A percentile compares a stretch with the other conserved stretches of the same genome.
Conservation (phyloP, 1,140 invertebrate genomes). For the Daktulosphaira vitifoliae region DNA sequence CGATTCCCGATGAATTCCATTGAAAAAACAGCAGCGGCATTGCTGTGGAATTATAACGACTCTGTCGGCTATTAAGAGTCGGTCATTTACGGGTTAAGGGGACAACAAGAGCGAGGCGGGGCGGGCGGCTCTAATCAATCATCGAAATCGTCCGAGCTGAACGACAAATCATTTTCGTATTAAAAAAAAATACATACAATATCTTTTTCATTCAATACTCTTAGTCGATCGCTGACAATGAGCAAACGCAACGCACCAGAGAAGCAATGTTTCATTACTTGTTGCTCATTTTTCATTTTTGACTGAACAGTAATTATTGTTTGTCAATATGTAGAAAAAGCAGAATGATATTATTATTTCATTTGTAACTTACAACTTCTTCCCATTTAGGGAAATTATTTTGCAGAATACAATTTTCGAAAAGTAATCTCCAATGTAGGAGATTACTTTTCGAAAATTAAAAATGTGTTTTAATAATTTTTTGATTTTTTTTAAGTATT, state of each 20-base stretch:
- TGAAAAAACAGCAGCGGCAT: neutral
- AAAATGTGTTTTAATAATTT: no score
- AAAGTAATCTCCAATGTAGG: no score
- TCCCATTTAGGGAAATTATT: no score
- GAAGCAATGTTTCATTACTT: constrained; percentile 6
- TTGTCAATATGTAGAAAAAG: no score
- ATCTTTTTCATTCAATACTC: constrained; percentile 5
- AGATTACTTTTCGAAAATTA: no score
- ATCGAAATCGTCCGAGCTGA: constrained; percentile 27
- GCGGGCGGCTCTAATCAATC: constrained; percentile 11
- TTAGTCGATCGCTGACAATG: constrained; percentile 22
- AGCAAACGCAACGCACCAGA: constrained; percentile 17
- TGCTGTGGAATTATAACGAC: neutral
- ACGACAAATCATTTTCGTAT: constrained; percentile 33
- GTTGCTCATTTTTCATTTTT: constrained; percentile 5
- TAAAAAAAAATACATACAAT: constrained; percentile 2
- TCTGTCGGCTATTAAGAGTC: no score
- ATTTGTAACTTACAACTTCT: no score
- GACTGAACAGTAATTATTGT: no score
- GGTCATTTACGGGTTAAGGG: no score
- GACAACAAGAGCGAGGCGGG: neutral
- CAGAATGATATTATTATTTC: no score
- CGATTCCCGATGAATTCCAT: constrained; percentile 29
- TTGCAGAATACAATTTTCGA: no score
- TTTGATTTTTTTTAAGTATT: no score